Conservation (phyloP, 2,888 invertebrate species). For the Vanessa cardui region DNA sequence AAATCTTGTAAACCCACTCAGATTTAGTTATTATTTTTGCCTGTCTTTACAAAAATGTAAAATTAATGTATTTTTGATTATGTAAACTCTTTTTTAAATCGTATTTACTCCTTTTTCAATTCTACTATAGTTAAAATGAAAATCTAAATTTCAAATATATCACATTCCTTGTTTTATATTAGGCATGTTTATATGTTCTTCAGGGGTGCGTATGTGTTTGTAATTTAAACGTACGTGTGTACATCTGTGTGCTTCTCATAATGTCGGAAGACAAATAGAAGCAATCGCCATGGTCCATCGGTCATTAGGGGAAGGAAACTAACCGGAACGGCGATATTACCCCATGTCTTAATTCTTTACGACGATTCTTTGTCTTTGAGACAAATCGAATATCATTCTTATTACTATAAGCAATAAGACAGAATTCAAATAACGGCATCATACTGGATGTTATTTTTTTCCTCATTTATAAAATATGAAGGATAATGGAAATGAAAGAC, state of each 20-base stretch:
- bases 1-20: too few species aligned
- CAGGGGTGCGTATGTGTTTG: too few species aligned
- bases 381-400: constrained; percentile 19
- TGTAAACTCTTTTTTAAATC: too few species aligned
- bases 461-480: neutral
- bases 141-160: too few species aligned
- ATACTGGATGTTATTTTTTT: constrained; percentile 10
- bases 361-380: constrained; percentile 16
- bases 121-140: too few species aligned
- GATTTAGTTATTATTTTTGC: too few species aligned
- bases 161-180: neutral
- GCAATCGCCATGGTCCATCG: constrained; percentile 65
- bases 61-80: too few species aligned
- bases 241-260: constrained; percentile 46
- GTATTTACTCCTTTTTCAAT: too few species aligned
- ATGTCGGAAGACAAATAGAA: constrained; percentile 64
- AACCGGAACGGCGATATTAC: constrained; percentile 51
- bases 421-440: neutral
- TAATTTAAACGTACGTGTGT: constrained; percentile 36
- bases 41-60: too few species aligned
- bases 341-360: constrained; percentile 24
- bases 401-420: neutral
- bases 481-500: too few species aligned
- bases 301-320: constrained; percentile 63
- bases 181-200: neutral